Base-by-base conservation (phyloP, 2,888 invertebrate genomes). In the Pollenia griseotomentosa region DNA sequence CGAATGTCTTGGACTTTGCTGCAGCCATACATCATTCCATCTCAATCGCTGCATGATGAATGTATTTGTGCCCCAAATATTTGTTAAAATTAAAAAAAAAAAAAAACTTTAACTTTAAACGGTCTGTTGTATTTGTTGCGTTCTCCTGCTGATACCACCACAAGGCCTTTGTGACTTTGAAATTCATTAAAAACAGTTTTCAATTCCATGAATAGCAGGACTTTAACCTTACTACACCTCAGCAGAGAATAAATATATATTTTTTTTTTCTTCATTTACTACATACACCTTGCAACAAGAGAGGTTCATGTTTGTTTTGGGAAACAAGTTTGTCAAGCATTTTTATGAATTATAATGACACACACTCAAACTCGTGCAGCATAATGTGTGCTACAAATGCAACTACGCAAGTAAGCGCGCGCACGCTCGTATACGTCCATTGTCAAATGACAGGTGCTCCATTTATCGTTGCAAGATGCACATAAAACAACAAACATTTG, bases 401-500 rank as follows among this genome's bases (percentile, higher is more conserved):
- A 61, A 68, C 53, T 55, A 81, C 66, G 65, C 66, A 83, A 83
- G 68, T 66, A 80, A 53, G 55, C 73, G 68, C 61, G 84, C 87
- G 71, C 87, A 87, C 77, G 73, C 81, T 87, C 55, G 66, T 68
- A 71, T 77, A 57, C 74, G 83, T 75, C 82, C 85, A 75, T 86
- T 85, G 87, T 87, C 84, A 85, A 84, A 70, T 84, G 88, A 88
- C 89, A 89, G 89, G 89, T 89, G 89, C 89, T 89, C 89, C 87
- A 88, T 89, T 88, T 89, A 86, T 61, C 33, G 63, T 73, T 40
- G 23, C 59, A 80, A 78, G 59, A 66, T 59, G 33, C 6, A 53
- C 53, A 65, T 55, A 44, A 75, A 80, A 61, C 57, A 48, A 77
- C 51, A 83, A 86, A 86, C 83, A 86, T 83, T 83, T 83, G 79